These are phyloP conservation scores for Nothobranchius kuhntae DNA, from an alignment of 2,113 vertebrate genomes.

Conservation along the genomic window DNA sequence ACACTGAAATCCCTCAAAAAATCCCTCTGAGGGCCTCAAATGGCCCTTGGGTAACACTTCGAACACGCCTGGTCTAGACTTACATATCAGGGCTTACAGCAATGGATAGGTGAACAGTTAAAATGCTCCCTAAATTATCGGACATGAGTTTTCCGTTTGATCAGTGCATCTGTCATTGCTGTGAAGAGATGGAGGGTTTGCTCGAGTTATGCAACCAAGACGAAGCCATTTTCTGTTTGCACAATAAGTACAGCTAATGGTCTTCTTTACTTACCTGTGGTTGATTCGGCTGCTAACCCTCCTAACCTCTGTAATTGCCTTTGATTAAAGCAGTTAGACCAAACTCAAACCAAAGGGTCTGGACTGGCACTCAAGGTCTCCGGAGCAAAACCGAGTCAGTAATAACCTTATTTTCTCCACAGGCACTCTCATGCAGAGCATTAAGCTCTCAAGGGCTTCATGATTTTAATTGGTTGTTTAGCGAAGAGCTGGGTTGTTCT, in stretches of 20 bases:
- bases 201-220: not conserved
- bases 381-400: slow-evolving; percentile 34
- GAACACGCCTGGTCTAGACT: too few species aligned
- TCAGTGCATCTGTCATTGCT: too few species aligned
- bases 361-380: slow-evolving; percentile 60
- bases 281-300: slow-evolving; percentile 41
- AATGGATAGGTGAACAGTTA: too few species aligned
- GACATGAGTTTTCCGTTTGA: too few species aligned
- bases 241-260: slow-evolving; percentile 35
- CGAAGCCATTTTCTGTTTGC: slow-evolving; percentile 9
- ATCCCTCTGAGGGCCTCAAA: too few species aligned
- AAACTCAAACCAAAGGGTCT: slow-evolving; percentile 41
- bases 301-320: slow-evolving; percentile 58
- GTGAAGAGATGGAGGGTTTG: not conserved
- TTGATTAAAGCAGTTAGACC: slow-evolving; percentile 66
- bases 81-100: too few species aligned
- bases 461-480: slow-evolving; percentile 60
- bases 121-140: too few species aligned
- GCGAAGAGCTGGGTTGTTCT: slow-evolving; percentile 24
- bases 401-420: slow-evolving; percentile 57
- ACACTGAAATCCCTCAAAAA: too few species aligned
- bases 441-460: slow-evolving; percentile 41
- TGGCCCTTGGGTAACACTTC: too few species aligned
- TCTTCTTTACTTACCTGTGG: slow-evolving; percentile 56
- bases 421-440: slow-evolving; percentile 22